phyloP scores from a whole-genome alignment of 2,797 vertebrate genomes.

The Eulemur coronatus region DNA sequence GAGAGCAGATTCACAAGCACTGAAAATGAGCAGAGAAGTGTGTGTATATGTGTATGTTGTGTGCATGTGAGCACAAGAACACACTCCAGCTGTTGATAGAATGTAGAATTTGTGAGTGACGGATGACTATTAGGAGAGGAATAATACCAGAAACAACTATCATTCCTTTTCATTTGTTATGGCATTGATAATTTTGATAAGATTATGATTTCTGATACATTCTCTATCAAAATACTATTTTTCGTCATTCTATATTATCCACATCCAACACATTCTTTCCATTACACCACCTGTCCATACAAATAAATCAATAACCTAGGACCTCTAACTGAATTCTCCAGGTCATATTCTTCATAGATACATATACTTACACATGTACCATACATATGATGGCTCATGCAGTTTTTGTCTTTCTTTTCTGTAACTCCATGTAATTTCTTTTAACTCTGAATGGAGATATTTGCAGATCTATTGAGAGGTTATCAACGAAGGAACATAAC shows the following conservation, averaged over 20 bases:
- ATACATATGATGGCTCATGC: background rate
- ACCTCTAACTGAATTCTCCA: background rate
- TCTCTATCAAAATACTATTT: slow-evolving; percentile 7
- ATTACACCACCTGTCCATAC: background rate
- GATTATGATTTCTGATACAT: background rate
- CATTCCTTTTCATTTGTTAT: background rate
- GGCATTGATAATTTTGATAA: background rate
- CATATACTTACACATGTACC: background rate
- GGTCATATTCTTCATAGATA: background rate
- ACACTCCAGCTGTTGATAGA: background rate
- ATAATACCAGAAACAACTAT: background rate
- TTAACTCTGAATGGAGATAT: background rate
- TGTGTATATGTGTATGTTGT: background rate
- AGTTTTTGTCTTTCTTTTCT: background rate
- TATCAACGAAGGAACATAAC: background rate
- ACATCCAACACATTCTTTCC: background rate
- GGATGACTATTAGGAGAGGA: background rate
- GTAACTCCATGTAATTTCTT: background rate
- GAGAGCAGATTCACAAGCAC: background rate
- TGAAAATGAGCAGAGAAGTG: background rate
- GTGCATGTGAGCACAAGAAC: rapidly evolving
- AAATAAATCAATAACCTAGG: background rate
- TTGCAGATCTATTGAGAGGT: background rate
- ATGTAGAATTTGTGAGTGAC: background rate
- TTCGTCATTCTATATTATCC: background rate